Base-by-base conservation (phyloP, 2,113 vertebrate species). In the Clarias macrocephalus region DNA sequence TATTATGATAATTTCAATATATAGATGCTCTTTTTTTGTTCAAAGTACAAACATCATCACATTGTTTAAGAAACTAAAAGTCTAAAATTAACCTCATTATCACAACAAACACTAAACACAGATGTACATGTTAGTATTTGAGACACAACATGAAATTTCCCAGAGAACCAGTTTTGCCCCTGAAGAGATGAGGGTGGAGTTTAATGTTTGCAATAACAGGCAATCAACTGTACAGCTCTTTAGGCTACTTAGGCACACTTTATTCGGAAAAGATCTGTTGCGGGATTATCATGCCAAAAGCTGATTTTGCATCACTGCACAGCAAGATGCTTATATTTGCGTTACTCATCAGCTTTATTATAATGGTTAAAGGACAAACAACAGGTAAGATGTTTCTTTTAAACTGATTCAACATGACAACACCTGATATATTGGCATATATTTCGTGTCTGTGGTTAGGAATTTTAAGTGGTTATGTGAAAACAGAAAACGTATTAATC, bases 291-390 rank as follows among this genome's bases (percentile, higher is more conserved):
- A 70, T 28, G 7, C 2, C 28, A 2, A 66, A 28, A 62, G 3
- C 7, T 59, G 33, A 21, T 25, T 82, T 18, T 76, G n/a, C 6
- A 79, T 59, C 60, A 42, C 91, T 89, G 91, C 59, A 70, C 0
- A 62, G 28, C 80, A 91, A 28, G 85, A 57, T 87, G 0, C 85
- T 7, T 37, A 72, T 18, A 65, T 88, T 88, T 80, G 76, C 91
- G 60, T 79, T 89, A 19, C 84, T 91, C n/a, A 54, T 91, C 48
- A 90, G 86, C 84, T 91, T 33, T 89, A 82, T 92, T 80, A 12
- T 60, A 63, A 9, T 25, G 68, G 62, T 87, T 0, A 56, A 33
- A 10, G 63, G 11, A 0, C 90, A 93, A 66, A 23, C 18, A 56
- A 65, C 60, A 85, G 57, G 93, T 94, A 88, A 89, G 9, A 70